Percentiles rank a stretch among this genome's conserved stretches.
These are phyloP conservation scores for Rhipidura dahli DNA, from an alignment of 2,113 vertebrate genomes.

Conservation along the genomic window DNA sequence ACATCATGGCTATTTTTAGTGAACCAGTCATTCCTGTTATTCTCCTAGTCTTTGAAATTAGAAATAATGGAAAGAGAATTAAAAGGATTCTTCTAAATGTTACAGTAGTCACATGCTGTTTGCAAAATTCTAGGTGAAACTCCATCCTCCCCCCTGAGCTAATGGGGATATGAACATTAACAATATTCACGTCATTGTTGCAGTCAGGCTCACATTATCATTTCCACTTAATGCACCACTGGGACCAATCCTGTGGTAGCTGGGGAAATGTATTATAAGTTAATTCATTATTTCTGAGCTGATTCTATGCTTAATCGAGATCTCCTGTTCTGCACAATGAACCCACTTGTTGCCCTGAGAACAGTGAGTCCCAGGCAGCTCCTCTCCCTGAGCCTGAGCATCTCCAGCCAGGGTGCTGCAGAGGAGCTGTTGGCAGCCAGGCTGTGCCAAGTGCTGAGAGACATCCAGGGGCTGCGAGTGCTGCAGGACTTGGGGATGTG, in stretches of 20 bases:
- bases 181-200: constrained; percentile 25
- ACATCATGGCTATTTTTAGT: constrained; percentile 36
- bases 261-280: constrained; percentile 20
- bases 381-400: neutral
- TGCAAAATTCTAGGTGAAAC: constrained; percentile 4
- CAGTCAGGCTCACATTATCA: constrained; percentile 50
- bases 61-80: constrained; percentile 13
- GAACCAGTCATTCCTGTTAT: constrained; percentile 23
- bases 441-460: neutral
- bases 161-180: constrained; percentile 42
- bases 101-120: neutral
- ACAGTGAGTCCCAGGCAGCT: neutral
- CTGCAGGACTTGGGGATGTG: neutral
- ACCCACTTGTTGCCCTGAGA: neutral
- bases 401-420: neutral
- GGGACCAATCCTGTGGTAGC: constrained; percentile 29
- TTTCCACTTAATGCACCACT: constrained; percentile 41
- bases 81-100: constrained; percentile 22
- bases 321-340: constrained; percentile 33
- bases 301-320: constrained; percentile 13
- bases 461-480: neutral
- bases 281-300: constrained; percentile 37
- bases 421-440: neutral
- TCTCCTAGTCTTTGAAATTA: neutral
- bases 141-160: neutral